These are phyloP conservation scores for Canis aureus DNA, from an alignment of 2,113 vertebrate species.

Conservation along the genomic window DNA sequence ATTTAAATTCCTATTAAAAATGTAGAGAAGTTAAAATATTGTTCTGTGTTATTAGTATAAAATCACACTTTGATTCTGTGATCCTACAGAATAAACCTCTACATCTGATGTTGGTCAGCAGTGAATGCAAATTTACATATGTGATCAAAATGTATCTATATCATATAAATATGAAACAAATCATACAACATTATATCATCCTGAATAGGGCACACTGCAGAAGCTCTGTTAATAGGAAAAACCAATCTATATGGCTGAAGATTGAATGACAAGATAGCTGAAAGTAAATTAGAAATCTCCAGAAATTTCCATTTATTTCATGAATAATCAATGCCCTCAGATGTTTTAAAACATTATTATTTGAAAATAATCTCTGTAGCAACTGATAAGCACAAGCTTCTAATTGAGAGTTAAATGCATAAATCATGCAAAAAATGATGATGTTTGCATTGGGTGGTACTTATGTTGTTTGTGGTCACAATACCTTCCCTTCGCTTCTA, in stretches of 20 bases:
- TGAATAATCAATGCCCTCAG: conserved; percentile 74
- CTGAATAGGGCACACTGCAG: conserved; percentile 89
- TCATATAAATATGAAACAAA: conserved; percentile 95
- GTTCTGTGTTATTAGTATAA: conserved; percentile 97
- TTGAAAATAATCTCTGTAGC: conserved; percentile 80
- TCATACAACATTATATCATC: conserved; percentile 91
- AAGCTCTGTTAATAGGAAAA: conserved; percentile 87
- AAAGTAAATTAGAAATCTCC: conserved; percentile 85
- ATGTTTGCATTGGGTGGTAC: background rate
- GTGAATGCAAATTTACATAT: conserved; percentile 97
- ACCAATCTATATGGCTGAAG: conserved; percentile 87
- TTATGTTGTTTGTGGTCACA: background rate
- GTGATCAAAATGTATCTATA: conserved; percentile 94
- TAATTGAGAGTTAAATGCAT: conserved; percentile 74
- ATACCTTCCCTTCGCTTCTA: conserved; percentile 63
- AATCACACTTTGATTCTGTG: conserved; percentile 96
- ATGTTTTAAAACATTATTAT: conserved; percentile 83
- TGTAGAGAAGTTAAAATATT: conserved; percentile 93
- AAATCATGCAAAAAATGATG: conserved; percentile 80
- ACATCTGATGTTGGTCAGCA: conserved; percentile 96
- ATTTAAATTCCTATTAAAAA: conserved; percentile 80
- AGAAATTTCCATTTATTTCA: conserved; percentile 55
- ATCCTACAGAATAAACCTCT: conserved; percentile 96
- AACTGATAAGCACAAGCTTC: conserved; percentile 73
- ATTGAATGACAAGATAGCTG: conserved; percentile 86